phyloP scores from a whole-genome alignment of 1,140 invertebrate genomes.

The Steinernema khuongi region DNA sequence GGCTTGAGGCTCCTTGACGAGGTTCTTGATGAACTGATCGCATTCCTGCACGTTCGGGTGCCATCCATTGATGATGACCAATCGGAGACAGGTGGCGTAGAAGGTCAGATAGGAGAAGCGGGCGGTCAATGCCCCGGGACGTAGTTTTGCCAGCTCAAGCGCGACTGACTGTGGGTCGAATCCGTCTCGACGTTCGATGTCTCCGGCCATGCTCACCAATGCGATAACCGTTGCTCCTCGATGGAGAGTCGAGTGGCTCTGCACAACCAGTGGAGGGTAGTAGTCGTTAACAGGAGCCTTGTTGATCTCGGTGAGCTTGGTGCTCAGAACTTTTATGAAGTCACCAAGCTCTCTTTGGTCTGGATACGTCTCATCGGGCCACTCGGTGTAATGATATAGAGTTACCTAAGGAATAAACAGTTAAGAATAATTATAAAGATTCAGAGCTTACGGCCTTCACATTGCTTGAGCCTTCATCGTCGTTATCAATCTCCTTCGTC shows the following conservation, averaged over 20 bases:
- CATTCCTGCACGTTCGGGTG: neutral
- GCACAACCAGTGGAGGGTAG: neutral
- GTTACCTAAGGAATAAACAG: neutral
- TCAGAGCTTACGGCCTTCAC: neutral
- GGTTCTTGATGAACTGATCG: neutral
- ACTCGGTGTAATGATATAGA: neutral
- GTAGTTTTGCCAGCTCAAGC: neutral
- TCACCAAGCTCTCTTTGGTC: neutral
- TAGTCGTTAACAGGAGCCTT: neutral
- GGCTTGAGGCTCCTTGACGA: neutral
- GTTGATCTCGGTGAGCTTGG: neutral
- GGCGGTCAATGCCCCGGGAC: neutral
- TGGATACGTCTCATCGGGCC: neutral
- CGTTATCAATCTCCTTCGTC: neutral
- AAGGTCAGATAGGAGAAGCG: constrained; percentile 1
- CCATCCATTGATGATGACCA: neutral
- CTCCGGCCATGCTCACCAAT: neutral
- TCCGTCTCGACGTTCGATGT: neutral
- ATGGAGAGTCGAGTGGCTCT: neutral
- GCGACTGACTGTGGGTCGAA: neutral
- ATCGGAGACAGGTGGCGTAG: neutral
- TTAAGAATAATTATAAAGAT: neutral
- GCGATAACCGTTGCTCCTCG: neutral
- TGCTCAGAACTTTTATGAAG: neutral
- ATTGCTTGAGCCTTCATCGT: neutral